Evolutionary conservation across 2,113 vertebrate species (phyloP), one percentile per base, ranked within the genome.

Genomic region (Phalacrocorax carbo): DNA sequence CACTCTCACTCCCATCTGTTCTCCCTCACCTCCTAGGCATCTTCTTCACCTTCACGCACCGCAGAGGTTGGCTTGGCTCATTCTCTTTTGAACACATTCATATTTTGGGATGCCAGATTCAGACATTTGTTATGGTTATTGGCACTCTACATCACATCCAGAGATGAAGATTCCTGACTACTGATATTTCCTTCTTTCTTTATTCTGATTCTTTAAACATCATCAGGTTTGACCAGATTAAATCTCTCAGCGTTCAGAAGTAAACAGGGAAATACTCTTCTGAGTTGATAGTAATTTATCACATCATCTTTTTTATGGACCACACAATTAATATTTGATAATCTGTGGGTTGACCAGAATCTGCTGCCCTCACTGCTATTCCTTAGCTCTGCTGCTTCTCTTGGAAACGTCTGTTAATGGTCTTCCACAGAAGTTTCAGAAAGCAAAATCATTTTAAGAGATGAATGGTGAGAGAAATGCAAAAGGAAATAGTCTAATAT

Each of bases 11-110:
- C 93, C 95, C 96, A 96, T 97, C 89, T 97, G 96, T 82, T 93
- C 88, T 0, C 40, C 52, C 88, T 95, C 91, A 96, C 92, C 95
- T 97, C 94, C 84, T 84, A 30, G 82, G 79, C 76, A 78, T 94
- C 86, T 83, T 84, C 95, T 96, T 96, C 94, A 94, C 96, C 94
- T 95, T 96, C 94, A 97, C 81, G 93, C 91, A 93, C 96, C 87
- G 0, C 52, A 90, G 85, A 96, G 94, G 92, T 61, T 97, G 94
- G n/a, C 93, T 92, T 68, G 76, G 76, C 79, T 96, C 8, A 0
- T 51, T 79, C 48, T 88, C 32, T 57, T 52, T 64, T 72, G 85
- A 92, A 84, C 64, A 66, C 13, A 0, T 86, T 96, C n/a, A 2
- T 44, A 25, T 71, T 95, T 96, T 64, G 76, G 52, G 79, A 86